Base-by-base conservation (phyloP, 2,888 invertebrate genomes). In the Tetanocera ferruginea region DNA sequence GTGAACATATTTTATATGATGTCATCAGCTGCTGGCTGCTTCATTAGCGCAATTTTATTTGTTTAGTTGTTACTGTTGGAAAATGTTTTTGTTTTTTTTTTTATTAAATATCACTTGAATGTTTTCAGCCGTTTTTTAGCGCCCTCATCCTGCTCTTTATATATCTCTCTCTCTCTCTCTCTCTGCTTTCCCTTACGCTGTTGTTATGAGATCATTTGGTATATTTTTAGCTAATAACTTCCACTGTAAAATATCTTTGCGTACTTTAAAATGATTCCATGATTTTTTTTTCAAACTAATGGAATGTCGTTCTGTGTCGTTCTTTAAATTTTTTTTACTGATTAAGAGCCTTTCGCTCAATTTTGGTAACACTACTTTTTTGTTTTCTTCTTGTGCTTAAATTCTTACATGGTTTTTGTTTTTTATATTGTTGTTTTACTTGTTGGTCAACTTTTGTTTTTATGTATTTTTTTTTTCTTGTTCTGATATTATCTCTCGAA, bases 1-100 rank as follows among this genome's bases (percentile, higher is more conserved):
- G 17, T 70, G 11, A 31, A 67, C 34, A 19, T 25, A 28, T 64
- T 60, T 73, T 5, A 74, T 74, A 74, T 74, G 73, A 74, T 74
- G 62, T 74, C 73, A 74, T 74, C 62, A 43, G 73, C 23, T 17
- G 72, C 60, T 19, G 4, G 23, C n/a, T n/a, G 43, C 34, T 49
- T 74, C 62, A 74, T 74, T 74, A 74, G 17, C 60, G 31, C 60
- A 9, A 9, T 25, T 34, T 57, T 28, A 43, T 23, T 74, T 49
- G 64, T 64, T 62, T 34, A 62, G 49, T 49, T 51, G 37, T 60
- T 34, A 3, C 34, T 31, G n/a, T 71, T 31, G 19, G 4, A 52
- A 17, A 19, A 55, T 6, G 5, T 2, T 2, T 51, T 23, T 17
- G n/a, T n/a, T n/a, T 37, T 57, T 11, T 43, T 19, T 73, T 73